These are phyloP conservation scores for Nephrocerus scutellatus DNA, from an alignment of 2,888 invertebrate species.

Conservation along the genomic window DNA sequence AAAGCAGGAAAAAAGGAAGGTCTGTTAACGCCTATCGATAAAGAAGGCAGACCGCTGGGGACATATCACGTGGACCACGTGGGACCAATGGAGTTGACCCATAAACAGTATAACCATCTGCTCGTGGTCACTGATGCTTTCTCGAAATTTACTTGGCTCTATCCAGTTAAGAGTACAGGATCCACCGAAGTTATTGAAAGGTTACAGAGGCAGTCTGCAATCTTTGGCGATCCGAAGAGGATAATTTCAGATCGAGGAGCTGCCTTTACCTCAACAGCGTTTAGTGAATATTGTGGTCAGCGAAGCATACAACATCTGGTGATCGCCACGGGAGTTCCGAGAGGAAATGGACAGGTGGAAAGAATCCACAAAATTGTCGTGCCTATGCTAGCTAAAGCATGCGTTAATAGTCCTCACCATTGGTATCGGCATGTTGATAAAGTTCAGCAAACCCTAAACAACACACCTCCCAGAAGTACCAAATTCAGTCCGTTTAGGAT, in stretches of 20 bases:
- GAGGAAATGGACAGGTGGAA: slow-evolving; percentile 38
- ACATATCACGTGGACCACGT: too few relatives aligned
- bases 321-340: slow-evolving; percentile 8
- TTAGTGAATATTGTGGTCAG: slow-evolving; percentile 31
- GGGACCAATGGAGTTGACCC: too few relatives aligned
- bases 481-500: slow-evolving; percentile 7
- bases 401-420: slow-evolving; percentile 27
- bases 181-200: slow-evolving; percentile 32
- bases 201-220: slow-evolving; percentile 14
- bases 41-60: too few relatives aligned
- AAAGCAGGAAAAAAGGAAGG: slow-evolving; percentile 35
- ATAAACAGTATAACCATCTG: too few relatives aligned
- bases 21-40: too few relatives aligned
- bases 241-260: slow-evolving; percentile 39
- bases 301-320: slow-evolving; percentile 27
- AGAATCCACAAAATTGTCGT: slow-evolving; percentile 32
- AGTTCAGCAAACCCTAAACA: slow-evolving; percentile 23
- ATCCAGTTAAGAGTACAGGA: slow-evolving; percentile 33
- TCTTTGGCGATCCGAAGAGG: slow-evolving; percentile 20
- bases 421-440: slow-evolving; percentile 28
- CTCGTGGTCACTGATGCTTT: too few relatives aligned
- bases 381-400: slow-evolving; percentile 33
- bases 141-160: slow-evolving; percentile 37
- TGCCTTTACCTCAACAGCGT: slow-evolving; percentile 35
- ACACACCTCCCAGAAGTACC: slow-evolving; percentile 6